A percentile compares a stretch with the other conserved stretches of the same genome.
These are phyloP conservation scores for Pogoniulus pusillus DNA, from an alignment of 2,797 vertebrate species.

Conservation along the genomic window DNA sequence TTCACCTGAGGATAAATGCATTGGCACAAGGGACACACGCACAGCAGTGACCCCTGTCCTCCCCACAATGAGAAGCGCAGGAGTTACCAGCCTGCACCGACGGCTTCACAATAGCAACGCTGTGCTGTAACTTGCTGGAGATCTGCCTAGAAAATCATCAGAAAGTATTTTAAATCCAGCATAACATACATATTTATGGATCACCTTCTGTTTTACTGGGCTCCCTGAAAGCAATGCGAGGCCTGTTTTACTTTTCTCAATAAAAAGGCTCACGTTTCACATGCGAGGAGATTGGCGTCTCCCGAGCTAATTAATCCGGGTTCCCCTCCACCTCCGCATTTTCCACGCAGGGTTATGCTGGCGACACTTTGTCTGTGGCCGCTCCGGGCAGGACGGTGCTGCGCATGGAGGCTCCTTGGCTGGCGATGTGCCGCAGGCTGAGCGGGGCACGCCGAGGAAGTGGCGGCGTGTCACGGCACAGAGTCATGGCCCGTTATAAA, in stretches of 20 bases:
- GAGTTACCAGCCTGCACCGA: not conserved
- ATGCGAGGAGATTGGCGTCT: conserved; percentile 69
- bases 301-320: conserved; percentile 74
- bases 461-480: not conserved
- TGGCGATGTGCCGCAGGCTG: conserved; percentile 59
- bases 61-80: not conserved
- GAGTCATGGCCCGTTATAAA: conserved; percentile 33
- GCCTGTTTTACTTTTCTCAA: conserved; percentile 71
- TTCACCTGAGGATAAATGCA: not conserved
- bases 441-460: conserved; percentile 29
- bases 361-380: conserved; percentile 81
- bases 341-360: conserved; percentile 83
- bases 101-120: conserved; percentile 4
- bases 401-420: conserved; percentile 60
- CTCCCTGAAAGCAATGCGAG: conserved; percentile 62
- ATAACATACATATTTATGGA: conserved; percentile 64
- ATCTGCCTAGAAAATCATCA: conserved; percentile 74
- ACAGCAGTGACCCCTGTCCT: fast-evolving
- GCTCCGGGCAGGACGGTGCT: conserved; percentile 64
- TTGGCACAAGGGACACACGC: not conserved
- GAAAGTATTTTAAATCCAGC: conserved; percentile 64
- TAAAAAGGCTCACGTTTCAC: conserved; percentile 76
- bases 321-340: conserved; percentile 80
- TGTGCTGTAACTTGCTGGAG: conserved; percentile 63
- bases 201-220: conserved; percentile 75